These are phyloP conservation scores for Fregata magnificens DNA, from an alignment of 2,113 vertebrate species.

Conservation along the genomic window DNA sequence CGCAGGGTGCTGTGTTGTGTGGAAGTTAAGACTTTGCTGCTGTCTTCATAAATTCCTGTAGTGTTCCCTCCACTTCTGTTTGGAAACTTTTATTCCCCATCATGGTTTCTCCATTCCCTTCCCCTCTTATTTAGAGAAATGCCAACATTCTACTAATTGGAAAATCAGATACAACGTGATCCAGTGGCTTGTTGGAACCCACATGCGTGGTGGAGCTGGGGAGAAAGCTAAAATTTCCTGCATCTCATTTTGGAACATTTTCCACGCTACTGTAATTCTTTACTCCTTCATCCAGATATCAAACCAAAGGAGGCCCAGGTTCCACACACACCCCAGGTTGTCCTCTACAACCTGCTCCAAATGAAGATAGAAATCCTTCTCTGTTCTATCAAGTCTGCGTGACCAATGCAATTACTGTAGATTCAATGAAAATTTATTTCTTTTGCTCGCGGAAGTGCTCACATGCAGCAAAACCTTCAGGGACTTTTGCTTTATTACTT, in stretches of 20 bases:
- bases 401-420: background rate
- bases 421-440: background rate
- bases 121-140: background rate
- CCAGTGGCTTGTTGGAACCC: background rate
- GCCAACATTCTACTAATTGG: background rate
- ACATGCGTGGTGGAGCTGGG: background rate
- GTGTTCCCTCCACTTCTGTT: background rate
- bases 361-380: background rate
- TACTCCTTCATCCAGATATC: background rate
- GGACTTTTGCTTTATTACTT: background rate
- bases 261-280: background rate
- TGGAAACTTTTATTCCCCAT: background rate
- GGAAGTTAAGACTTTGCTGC: background rate
- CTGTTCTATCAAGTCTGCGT: background rate
- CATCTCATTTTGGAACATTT: background rate
- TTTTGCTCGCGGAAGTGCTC: background rate
- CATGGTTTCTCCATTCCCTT: background rate
- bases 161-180: background rate
- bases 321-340: background rate
- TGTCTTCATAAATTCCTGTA: background rate
- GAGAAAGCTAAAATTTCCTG: background rate
- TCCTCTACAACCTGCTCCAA: background rate
- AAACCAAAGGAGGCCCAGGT: background rate
- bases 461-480: background rate
- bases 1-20: accelerated